Conservation (phyloP, 2,797 vertebrate genomes). For the Podarcis siculus region DNA sequence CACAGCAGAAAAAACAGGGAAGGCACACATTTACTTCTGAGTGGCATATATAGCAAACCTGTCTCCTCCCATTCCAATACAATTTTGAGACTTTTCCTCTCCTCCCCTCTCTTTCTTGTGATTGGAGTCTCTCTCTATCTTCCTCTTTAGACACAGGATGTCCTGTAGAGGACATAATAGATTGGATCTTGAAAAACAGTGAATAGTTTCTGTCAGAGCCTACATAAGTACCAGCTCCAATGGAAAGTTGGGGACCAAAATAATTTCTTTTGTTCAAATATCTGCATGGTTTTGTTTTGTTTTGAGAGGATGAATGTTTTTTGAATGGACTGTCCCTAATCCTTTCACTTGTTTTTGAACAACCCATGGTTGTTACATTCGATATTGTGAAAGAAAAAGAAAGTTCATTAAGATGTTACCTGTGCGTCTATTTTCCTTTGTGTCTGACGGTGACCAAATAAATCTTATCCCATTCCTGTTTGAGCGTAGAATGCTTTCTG, state of each 20-base stretch:
- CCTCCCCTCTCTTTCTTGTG: no score
- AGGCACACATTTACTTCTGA: no score
- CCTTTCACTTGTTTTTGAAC: not conserved
- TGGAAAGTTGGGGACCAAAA: not conserved
- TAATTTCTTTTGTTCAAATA: not conserved
- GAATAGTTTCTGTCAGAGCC: not conserved
- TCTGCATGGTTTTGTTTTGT: not conserved
- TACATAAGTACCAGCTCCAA: not conserved
- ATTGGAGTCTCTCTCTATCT: no score
- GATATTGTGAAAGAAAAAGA: not conserved
- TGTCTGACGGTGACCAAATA: conserved; percentile 61
- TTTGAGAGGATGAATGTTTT: not conserved
- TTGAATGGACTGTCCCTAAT: not conserved
- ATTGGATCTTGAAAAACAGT: not conserved
- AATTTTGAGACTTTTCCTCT: not conserved
- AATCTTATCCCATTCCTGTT: conserved; percentile 63
- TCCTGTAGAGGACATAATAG: no score
- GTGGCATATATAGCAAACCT: no score
- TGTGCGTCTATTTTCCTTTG: conserved; percentile 45
- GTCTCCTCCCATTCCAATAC: no score
- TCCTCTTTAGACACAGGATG: no score
- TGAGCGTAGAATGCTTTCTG: conserved; percentile 59
- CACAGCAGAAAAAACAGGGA: no score
- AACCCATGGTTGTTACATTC: not conserved
- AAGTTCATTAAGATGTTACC: not conserved